Evolutionary conservation across 2,797 vertebrate species (phyloP), one percentile per base, ranked within the genome.

Genomic region (Enteromius thamalakanensis): DNA sequence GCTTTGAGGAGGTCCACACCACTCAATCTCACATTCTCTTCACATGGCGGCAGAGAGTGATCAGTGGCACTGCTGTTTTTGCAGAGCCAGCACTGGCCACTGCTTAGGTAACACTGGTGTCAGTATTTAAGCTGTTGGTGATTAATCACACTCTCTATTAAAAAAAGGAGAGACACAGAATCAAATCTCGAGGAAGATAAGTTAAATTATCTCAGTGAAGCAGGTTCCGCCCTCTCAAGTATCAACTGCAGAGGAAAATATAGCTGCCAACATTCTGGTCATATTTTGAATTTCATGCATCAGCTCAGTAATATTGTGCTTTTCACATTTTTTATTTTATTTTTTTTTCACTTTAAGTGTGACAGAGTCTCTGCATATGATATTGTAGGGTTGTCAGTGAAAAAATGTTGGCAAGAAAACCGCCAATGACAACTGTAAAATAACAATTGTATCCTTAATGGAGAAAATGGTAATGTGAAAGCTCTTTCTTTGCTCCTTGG

Each of bases 131-230:
- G 68, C 68, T 79, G 7, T 19, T 65, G 72, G 86, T 86, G 75
- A 86, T 89, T 89, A 86, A 87, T 87, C 81, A 86, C 81, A 0
- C 49, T 40, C 70, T 79, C 85, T 80, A 84, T 85, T 77, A 69
- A 80, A 86, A 67, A 70, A 32, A 19, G 62, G 40, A 71, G 58
- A 67, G 60, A 82, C 9, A 79, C 58, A 76, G 75, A 84, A 87
- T 88, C 53, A 79, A 85, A 86, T 84, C 76, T 82, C 53, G 29
- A 47, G 69, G 77, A 87, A 86, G 70, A 53, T 81, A 82, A 70
- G 53, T 77, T 84, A 79, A 82, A 82, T 81, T 86, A 85, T 85
- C 81, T 87, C 75, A 58, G 19, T 12, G 70, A 86, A 87, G 70
- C 83, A 89, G 85, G 75, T 78, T 82, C 67, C n/a, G 58, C 47